Percentiles rank a stretch among this genome's conserved stretches.
Conservation (phyloP, 1,140 invertebrate species). For the Drosophila elegans region DNA sequence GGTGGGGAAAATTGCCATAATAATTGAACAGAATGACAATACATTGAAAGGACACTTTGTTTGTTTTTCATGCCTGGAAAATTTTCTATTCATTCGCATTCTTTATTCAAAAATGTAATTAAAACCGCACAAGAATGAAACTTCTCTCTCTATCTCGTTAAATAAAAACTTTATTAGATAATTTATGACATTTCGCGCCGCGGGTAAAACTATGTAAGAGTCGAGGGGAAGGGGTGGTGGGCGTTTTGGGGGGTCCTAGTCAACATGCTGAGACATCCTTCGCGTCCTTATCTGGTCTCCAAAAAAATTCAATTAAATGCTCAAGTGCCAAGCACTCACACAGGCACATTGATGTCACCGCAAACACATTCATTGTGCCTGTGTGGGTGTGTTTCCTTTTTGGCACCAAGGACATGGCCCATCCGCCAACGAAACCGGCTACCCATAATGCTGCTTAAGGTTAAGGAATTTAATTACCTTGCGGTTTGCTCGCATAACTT, state of each 20-base stretch:
- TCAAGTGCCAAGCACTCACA: slow-evolving; percentile 66
- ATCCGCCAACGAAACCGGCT: slow-evolving; percentile 17
- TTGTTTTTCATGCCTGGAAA: slow-evolving; percentile 2
- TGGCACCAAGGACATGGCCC: slow-evolving; percentile 43
- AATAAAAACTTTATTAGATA: slow-evolving; percentile 76
- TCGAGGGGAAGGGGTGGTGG: neutral
- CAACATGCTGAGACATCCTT: slow-evolving; percentile 55
- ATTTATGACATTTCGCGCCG: slow-evolving; percentile 68
- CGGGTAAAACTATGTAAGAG: slow-evolving; percentile 62
- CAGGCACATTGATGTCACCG: slow-evolving; percentile 49
- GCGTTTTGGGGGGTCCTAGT: slow-evolving; percentile 28
- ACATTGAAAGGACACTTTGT: slow-evolving; percentile 16
- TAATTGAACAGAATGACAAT: slow-evolving; percentile 31
- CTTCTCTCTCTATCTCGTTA: slow-evolving; percentile 40
- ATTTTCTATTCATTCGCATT: slow-evolving; percentile 34
- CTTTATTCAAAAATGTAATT: slow-evolving; percentile 50
- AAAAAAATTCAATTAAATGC: slow-evolving; percentile 76
- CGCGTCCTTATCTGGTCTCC: slow-evolving; percentile 40
- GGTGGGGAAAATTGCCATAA: slow-evolving; percentile 19
- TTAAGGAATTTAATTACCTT: slow-evolving; percentile 77
- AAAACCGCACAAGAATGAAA: slow-evolving; percentile 33
- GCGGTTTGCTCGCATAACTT: slow-evolving; percentile 66
- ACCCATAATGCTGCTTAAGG: slow-evolving; percentile 59
- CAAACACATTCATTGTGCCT: slow-evolving; percentile 64
- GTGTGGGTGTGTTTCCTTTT: slow-evolving; percentile 32